Conservation (phyloP, 2,113 vertebrate genomes). For the Brachionichthys hirsutus region DNA sequence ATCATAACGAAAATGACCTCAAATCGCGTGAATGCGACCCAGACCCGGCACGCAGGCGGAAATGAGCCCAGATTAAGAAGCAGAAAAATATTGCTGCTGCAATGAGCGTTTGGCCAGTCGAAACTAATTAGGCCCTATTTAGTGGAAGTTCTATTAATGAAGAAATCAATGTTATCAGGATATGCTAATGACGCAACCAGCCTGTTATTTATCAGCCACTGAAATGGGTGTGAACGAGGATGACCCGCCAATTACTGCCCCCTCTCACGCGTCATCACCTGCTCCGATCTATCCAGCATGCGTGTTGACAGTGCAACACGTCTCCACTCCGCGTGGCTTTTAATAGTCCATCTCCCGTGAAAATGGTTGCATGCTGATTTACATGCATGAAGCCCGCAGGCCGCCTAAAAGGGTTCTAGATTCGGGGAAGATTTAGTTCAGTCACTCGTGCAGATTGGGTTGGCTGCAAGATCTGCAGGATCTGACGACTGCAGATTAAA, state of each 20-base stretch:
- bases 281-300: conserved; percentile 52
- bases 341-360: conserved; percentile 83
- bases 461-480: conserved; percentile 85
- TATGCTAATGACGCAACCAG: conserved; percentile 77
- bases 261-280: conserved; percentile 52
- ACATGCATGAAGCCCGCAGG: conserved; percentile 84
- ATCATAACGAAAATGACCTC: too few species aligned
- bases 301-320: conserved; percentile 59
- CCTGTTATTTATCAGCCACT: conserved; percentile 69
- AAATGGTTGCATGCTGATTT: conserved; percentile 84
- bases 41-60: too few species aligned
- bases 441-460: conserved; percentile 85
- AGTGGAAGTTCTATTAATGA: conserved; percentile 81
- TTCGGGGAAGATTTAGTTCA: conserved; percentile 91
- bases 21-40: conserved; percentile 37
- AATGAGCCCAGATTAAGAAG: conserved; percentile 57
- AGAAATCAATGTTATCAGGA: conserved; percentile 81
- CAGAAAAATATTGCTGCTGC: conserved; percentile 58
- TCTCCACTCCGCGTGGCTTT: conserved; percentile 59
- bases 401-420: conserved; percentile 88
- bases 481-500: conserved; percentile 89
- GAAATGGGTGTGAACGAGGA: conserved; percentile 45
- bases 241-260: conserved; percentile 64
- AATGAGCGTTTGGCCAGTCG: conserved; percentile 71
- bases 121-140: conserved; percentile 82